These are phyloP conservation scores for Amphiura filiformis DNA, from an alignment of 35 echinoderm and acorn worm species.

Conservation along the genomic window DNA sequence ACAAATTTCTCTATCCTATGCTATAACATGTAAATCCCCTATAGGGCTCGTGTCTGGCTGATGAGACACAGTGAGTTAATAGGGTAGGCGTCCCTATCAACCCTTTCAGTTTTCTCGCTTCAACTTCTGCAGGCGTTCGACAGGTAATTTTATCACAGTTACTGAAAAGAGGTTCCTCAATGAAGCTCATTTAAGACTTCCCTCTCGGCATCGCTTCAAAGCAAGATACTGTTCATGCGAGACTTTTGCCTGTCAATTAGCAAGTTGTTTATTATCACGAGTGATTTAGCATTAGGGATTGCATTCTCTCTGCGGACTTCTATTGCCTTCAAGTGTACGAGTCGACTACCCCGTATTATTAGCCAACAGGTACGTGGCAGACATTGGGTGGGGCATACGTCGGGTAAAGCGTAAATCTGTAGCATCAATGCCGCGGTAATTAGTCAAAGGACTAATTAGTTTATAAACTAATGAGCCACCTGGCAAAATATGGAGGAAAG, in stretches of 20 bases:
- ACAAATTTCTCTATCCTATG: neutral
- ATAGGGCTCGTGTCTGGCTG: neutral
- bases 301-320: neutral
- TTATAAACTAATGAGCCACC: neutral
- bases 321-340: neutral
- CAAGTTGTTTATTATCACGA: neutral
- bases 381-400: neutral
- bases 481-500: neutral
- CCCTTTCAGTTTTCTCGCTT: neutral
- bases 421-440: neutral
- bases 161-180: neutral
- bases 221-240: neutral
- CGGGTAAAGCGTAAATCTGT: neutral
- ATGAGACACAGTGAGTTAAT: neutral
- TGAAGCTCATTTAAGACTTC: neutral
- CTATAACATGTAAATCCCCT: neutral
- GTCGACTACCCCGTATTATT: neutral
- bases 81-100: neutral
- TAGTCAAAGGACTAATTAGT: neutral
- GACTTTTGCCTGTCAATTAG: slow-evolving; percentile 3
- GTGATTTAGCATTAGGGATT: neutral
- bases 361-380: neutral
- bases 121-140: neutral
- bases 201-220: neutral
- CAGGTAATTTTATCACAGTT: slow-evolving; percentile 7